phyloP scores from a whole-genome alignment of 2,113 vertebrate genomes.

The Echinops telfairi region DNA sequence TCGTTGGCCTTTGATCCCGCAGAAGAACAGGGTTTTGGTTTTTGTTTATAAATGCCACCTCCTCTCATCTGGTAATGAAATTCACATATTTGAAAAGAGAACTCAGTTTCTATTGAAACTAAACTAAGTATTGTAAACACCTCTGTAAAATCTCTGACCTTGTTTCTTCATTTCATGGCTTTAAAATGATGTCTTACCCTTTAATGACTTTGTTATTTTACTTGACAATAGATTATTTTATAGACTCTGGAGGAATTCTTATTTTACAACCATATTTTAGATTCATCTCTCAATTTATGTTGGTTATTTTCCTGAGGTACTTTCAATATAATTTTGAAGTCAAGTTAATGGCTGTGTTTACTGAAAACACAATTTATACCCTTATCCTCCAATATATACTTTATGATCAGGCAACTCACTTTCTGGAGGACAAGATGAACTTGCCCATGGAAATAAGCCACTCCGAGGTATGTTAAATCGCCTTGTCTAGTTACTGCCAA shows the following conservation, averaged over 20 bases:
- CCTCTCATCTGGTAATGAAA: conserved; percentile 10
- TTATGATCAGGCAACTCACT: neutral
- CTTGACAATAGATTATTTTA: conserved; percentile 16
- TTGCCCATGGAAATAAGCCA: neutral
- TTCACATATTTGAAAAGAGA: conserved; percentile 44
- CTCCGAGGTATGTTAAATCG: neutral
- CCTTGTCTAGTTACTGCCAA: neutral
- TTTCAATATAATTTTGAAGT: conserved; percentile 37
- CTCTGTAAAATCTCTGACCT: neutral
- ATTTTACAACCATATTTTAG: neutral
- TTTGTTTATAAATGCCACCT: conserved; percentile 3
- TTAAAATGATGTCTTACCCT: neutral
- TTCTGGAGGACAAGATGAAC: neutral
- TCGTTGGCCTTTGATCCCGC: too few species aligned
- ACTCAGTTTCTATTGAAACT: neutral
- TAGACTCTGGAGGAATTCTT: neutral
- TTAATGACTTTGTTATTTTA: neutral
- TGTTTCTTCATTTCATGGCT: neutral
- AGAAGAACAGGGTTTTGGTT: neutral
- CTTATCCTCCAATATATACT: conserved; percentile 20
- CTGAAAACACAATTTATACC: conserved; percentile 11
- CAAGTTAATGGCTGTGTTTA: conserved; percentile 38
- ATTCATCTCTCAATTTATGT: neutral
- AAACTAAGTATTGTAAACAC: neutral
- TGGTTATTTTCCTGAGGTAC: conserved; percentile 34